Percentiles rank a stretch among this genome's conserved stretches.
Evolutionary conservation across 1,140 invertebrate species (phyloP).

Genomic region (Zaprionus inermis): DNA sequence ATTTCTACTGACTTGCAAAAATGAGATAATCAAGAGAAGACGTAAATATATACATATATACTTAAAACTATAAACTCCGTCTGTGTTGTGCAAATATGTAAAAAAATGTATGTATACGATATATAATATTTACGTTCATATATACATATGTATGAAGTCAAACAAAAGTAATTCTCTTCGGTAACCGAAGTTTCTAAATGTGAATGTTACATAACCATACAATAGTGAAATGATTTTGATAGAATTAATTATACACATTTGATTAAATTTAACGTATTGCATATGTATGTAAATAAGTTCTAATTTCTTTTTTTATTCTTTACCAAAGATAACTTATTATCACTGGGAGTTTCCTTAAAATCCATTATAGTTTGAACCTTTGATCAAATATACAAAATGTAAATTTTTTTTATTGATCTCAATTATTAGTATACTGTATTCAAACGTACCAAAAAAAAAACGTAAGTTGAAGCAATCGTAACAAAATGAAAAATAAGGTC

Average conservation of each 20-base stretch:
- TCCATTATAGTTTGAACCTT: conserved; percentile 94
- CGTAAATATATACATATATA: too few relatives aligned
- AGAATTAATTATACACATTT: conserved; percentile 1
- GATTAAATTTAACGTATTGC: not conserved
- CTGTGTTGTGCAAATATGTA: too few relatives aligned
- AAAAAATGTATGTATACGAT: too few relatives aligned
- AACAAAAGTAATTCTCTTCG: not conserved
- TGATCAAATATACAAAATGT: conserved; percentile 81
- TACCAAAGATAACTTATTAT: conserved; percentile 95
- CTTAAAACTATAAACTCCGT: too few relatives aligned
- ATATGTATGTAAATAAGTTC: conserved; percentile 42
- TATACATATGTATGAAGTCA: not conserved
- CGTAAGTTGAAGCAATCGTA: conserved; percentile 45
- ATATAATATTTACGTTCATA: too few relatives aligned
- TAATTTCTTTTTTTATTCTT: conserved; percentile 76
- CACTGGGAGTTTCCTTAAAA: conserved; percentile 92
- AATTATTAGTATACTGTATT: conserved; percentile 44
- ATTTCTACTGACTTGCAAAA: too few relatives aligned
- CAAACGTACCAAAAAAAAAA: conserved; percentile 27
- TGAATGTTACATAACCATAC: not conserved
- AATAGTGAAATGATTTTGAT: not conserved
- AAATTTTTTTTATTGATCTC: conserved; percentile 73
- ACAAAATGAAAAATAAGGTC: conserved; percentile 14
- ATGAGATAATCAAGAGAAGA: too few relatives aligned
- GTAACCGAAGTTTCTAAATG: not conserved